Base-by-base conservation (phyloP, 1,140 invertebrate species). In the Halesus radiatus region DNA sequence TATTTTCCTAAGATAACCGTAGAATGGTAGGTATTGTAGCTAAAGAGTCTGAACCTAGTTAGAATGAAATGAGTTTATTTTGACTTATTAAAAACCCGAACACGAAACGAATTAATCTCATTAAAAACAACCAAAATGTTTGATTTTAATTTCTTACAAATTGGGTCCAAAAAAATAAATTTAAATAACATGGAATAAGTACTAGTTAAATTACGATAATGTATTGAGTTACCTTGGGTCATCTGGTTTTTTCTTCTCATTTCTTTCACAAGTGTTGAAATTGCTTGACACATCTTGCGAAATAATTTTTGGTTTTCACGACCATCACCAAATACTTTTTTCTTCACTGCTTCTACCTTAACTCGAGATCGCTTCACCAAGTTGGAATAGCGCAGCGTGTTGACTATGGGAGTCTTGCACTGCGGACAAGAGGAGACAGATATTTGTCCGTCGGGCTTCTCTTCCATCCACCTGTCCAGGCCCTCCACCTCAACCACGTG, bases 381-480 rank as follows among this genome's bases (percentile, higher is more conserved):
- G 13, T 76, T 53, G 7, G 29, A 79, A 60, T 81, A 81, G 37
- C 80, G 70, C 1, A 72, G 52, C 18, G 80, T 79, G n/a, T 81
- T 79, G 10, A 79, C 23, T 4, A 81, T 64, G 50, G 56, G 52
- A 7, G 72, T 76, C n/a, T 45, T 76, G 76, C 80, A 81, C 37
- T 76, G 50, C n/a, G 80, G 80, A 70, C 80, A 81, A 0, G 23
- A 16, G 7, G 50, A 72, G 56, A 70, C 52, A 16, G 29, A 6
- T 16, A 81, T 81, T 62, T 78, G 68, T 15, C 54, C 20, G 3
- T 66, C 45, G 8, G 64, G 16, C 8, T 60, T n/a, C 7, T 32
- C 15, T 3, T 56, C 15, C 20, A 54, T 37, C 80, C 80, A 81
- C 26, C 5, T 56, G 66, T 81, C 80, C 20, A 81, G 52, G 8